These are phyloP conservation scores for Acanthacorydalis orientalis DNA, from an alignment of 2,888 invertebrate genomes.

Conservation along the genomic window DNA sequence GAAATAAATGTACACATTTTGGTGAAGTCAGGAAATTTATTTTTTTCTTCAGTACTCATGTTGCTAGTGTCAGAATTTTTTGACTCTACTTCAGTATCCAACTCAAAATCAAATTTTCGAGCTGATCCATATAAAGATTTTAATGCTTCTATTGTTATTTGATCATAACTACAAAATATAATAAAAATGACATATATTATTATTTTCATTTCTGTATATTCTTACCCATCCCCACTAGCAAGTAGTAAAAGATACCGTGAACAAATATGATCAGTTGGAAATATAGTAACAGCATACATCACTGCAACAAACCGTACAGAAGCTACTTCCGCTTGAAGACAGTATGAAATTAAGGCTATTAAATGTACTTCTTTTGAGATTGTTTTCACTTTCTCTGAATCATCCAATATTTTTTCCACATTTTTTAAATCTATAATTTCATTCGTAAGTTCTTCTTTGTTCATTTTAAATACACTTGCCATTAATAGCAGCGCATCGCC, in stretches of 20 bases:
- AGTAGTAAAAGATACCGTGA: conserved; percentile 66
- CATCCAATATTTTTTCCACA: conserved; percentile 22
- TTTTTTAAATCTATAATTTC: conserved; percentile 12
- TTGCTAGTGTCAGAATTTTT: conserved; percentile 2
- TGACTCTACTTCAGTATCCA: conserved; percentile 13
- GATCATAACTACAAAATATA: conserved; percentile 43
- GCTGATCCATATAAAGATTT: conserved; percentile 59
- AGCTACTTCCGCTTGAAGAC: conserved; percentile 59
- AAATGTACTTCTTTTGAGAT: conserved; percentile 9
- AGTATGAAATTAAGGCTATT: conserved; percentile 50
- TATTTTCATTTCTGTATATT: background rate
- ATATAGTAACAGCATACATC: conserved; percentile 64
- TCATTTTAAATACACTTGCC: conserved; percentile 41
- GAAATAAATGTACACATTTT: conserved; percentile 55
- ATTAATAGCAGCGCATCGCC: conserved; percentile 52
- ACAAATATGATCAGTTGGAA: conserved; percentile 64
- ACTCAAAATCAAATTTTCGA: conserved; percentile 34
- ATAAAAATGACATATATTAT: background rate
- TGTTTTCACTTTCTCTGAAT: conserved; percentile 23
- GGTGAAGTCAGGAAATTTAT: conserved; percentile 49
- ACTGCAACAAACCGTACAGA: conserved; percentile 72
- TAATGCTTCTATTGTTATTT: conserved; percentile 54
- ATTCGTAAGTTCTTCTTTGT: conserved; percentile 15
- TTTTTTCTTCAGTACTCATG: conserved; percentile 10
- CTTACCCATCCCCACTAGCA: conserved; percentile 67